Evolutionary conservation across 1,140 invertebrate species (phyloP), one percentile per base, ranked within the genome.

Genomic region (Leptinotarsa lineolata): DNA sequence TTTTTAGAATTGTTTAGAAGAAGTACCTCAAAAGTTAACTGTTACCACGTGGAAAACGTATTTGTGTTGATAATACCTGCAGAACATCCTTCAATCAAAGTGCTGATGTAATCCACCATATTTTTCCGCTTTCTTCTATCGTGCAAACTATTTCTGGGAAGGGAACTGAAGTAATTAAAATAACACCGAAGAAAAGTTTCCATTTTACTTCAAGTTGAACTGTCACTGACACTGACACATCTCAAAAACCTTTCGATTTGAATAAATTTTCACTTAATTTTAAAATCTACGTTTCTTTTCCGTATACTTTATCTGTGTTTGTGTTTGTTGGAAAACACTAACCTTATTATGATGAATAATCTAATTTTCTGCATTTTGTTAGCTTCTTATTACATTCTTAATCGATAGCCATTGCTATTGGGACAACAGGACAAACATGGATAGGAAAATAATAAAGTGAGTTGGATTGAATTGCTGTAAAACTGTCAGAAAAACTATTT

Each of bases 101-200:
- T 89, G 69, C 88, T 89, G 78, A 92, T 90, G 84, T 90, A 92
- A 76, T 89, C 87, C 12, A 91, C 89, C 22, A 92, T 81, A 70
- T 90, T 87, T 54, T 88, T 83, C 67, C 91, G 85, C 81, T 90
- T 92, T 74, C 88, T 86, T 64, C 90, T 86, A 13, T 89, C 88
- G 44, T 90, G 88, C 18, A 92, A 84, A 80, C 87, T 88, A 80
- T 90, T 90, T 24, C 91, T 85, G 60, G 91, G 88, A 80, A 91
- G 83, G 74, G 89, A 86, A 46, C 86, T 81, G 78, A 92, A 92
- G 45, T 88, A 87, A 70, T 92, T 90, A 77, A 92, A 91, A 82
- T 91, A 92, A 81, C 87, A 89, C 70, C 91, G 88, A 81, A 92
- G 88, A 68, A 91, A 85, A 54, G 89, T 85, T 83, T 92, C 91